A percentile compares a stretch with the other conserved stretches of the same genome.
Conservation (phyloP, 2,113 vertebrate genomes). For the Echinops telfairi region DNA sequence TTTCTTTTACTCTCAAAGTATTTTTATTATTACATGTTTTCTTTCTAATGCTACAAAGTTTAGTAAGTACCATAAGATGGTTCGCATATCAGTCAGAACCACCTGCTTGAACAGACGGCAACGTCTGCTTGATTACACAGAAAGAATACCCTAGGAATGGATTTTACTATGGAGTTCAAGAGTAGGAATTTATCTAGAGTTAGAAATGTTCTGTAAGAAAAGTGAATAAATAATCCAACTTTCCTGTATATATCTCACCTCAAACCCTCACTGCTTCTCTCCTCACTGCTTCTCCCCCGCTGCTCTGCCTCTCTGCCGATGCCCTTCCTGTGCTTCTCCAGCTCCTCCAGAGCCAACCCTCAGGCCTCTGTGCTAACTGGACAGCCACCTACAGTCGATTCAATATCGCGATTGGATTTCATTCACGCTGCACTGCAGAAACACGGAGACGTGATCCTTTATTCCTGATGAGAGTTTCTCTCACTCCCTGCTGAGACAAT, state of each 20-base stretch:
- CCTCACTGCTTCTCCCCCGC: background rate
- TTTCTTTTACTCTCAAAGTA: background rate
- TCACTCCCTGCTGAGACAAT: conserved; percentile 85
- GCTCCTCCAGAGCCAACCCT: background rate
- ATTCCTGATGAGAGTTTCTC: conserved; percentile 76
- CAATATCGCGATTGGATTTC: background rate
- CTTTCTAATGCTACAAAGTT: background rate
- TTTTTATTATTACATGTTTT: background rate
- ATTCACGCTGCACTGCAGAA: conserved; percentile 84
- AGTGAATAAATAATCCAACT: background rate
- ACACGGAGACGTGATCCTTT: conserved; percentile 83
- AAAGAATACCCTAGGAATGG: background rate
- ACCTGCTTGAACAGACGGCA: conserved; percentile 46
- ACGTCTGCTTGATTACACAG: background rate
- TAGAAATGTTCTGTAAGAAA: background rate
- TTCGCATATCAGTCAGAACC: background rate
- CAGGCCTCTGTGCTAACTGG: background rate
- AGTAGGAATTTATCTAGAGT: background rate
- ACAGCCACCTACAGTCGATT: background rate
- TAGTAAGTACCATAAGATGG: background rate
- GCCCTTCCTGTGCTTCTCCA: background rate
- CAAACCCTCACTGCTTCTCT: background rate
- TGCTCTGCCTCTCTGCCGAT: conserved; percentile 21
- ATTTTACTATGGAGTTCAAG: background rate
- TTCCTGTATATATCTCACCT: background rate